Base-by-base conservation (phyloP, 2,888 invertebrate species). In the Vesta saturnalis region DNA sequence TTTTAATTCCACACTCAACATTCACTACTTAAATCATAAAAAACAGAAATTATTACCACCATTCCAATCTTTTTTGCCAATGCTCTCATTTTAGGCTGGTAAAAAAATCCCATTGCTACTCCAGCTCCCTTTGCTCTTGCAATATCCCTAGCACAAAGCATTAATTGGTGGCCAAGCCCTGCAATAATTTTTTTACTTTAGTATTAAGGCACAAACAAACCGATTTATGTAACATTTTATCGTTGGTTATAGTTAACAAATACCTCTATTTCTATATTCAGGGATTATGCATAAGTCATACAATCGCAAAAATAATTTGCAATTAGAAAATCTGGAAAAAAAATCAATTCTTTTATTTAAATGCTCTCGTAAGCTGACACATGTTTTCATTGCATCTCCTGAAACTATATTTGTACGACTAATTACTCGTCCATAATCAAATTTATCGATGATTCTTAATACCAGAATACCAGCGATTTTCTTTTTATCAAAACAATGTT, bases 321-420 rank as follows among this genome's bases (percentile, higher is more conserved):
- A 81, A 1, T 81, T 71, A 63, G 77, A 81, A n/a, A n/a, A n/a
- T 18, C 71, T 69, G 12, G 77, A 76, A 62, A 77, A 83, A 56
- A 84, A 73, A 65, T 84, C 81, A 1, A 79, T 75, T 74, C 81
- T 82, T 60, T 82, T 72, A 56, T 77, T 80, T 1, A 83, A 59
- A 52, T 79, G 76, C 52, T 77, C 77, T 22, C 77, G 69, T 54
- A 83, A 80, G 1, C 66, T 65, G 1, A 75, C 73, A 21, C 79
- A 77, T 70, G 80, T 81, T 60, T 77, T 74, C 57, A 80, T 78
- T 3, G 80, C 76, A 56, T 79, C 80, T 1, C 83, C 84, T 4
- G 79, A 75, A 10, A 75, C 75, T n/a, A 81, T 52, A 67, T 78
- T 75, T 1, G 78, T 73, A 46, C 83, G 73, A 64, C 80, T 81